Percentiles rank a stretch among this genome's conserved stretches.
phyloP scores from a whole-genome alignment of 92 coral and sea anemone genomes.

The Porites divaricata region DNA sequence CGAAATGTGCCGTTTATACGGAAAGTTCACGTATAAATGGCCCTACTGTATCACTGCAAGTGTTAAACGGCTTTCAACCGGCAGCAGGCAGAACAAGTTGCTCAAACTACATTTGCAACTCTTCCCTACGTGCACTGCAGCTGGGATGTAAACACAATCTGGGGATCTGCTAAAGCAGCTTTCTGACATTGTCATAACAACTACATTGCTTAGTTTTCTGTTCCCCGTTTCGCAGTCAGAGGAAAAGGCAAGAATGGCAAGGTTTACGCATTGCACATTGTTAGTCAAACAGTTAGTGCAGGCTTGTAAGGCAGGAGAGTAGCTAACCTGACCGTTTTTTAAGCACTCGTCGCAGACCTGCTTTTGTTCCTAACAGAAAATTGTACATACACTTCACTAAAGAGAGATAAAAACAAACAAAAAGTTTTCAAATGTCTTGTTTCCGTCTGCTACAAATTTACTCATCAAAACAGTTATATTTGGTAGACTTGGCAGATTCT shows the following conservation, averaged over 20 bases:
- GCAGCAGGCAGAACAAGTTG: neutral
- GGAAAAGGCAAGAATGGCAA: constrained; percentile 29
- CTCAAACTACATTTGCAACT: constrained; percentile 46
- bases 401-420: too few species aligned
- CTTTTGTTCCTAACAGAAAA: too few species aligned
- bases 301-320: constrained; percentile 52
- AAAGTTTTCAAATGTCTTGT: too few species aligned
- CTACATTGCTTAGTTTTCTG: constrained; percentile 45
- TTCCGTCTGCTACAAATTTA: too few species aligned
- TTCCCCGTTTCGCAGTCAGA: constrained; percentile 52
- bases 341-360: neutral
- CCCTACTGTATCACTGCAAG: too few species aligned
- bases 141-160: constrained; percentile 36
- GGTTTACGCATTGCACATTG: constrained; percentile 17
- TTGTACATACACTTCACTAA: too few species aligned
- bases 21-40: too few species aligned
- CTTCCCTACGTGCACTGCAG: constrained; percentile 52
- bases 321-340: constrained; percentile 38
- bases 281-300: constrained; percentile 39
- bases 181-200: constrained; percentile 11
- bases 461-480: too few species aligned
- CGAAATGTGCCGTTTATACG: too few species aligned
- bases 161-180: constrained; percentile 15
- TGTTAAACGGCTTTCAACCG: too few species aligned
- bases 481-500: too few species aligned